Evolutionary conservation across 2,113 vertebrate genomes (phyloP), one percentile per base, ranked within the genome.

Genomic region (Diadophis punctatus): DNA sequence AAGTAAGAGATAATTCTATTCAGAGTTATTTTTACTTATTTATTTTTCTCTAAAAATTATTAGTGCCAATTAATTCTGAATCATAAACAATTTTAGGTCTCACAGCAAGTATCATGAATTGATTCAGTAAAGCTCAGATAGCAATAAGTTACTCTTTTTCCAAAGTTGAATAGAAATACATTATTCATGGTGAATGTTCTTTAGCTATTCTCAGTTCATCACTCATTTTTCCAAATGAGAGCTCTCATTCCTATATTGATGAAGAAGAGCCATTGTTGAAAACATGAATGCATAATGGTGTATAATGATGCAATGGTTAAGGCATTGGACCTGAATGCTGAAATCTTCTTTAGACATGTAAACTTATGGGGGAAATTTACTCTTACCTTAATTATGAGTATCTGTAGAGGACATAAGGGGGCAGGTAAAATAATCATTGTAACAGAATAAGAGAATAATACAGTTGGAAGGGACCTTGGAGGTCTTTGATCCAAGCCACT

Each of bases 41-140:
- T 68, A 68, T 68, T 68, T 80, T 39, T 80, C 16, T 8, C 6
- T 80, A 80, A 80, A 80, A 80, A 39, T 74, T 80, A 39, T 80
- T 80, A 22, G 8, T 53, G 46, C 63, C 89, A 46, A 34, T 93
- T 90, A 93, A 86, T 90, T 58, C 3, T 93, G 90, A 20, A 74
- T 94, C 34, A 89, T 88, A 87, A 95, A 1, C 1, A 11, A 27
- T 58, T 88, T 23, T 3, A 87, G 43, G 16, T 10, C 30, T 93
- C n/a, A 86, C 48, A 94, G 86, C 0, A 60, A 10, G 0, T 48
- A 34, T 53, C 10, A 63, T 80, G n/a, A 93, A n/a, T 90, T 92
- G 49, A 7, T n/a, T 0, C 86, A 0, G 20, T 91, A 91, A 91
- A 20, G 53, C 55, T 63, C 8, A 6, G 18, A n/a, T 49, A 7